These are phyloP conservation scores for Cataglyphis hispanica DNA, from an alignment of 1,140 invertebrate genomes.

Conservation along the genomic window DNA sequence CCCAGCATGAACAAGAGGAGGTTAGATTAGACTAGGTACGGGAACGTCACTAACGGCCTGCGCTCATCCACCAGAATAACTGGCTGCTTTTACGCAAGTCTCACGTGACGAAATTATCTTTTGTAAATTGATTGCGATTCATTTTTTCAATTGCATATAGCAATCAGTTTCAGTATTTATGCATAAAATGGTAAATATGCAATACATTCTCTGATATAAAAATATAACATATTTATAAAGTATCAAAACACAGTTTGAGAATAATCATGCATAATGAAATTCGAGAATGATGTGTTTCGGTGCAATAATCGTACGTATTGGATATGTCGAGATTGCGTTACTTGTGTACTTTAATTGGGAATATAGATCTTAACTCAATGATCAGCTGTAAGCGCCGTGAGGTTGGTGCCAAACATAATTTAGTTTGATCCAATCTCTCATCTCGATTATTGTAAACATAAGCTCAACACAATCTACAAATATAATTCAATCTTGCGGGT, in stretches of 20 bases:
- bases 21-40: slow-evolving; percentile 77
- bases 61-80: slow-evolving; percentile 79
- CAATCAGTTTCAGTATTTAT: background rate
- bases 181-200: background rate
- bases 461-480: slow-evolving; percentile 21
- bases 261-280: slow-evolving; percentile 8
- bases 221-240: background rate
- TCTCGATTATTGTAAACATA: slow-evolving; percentile 32
- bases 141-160: background rate
- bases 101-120: background rate
- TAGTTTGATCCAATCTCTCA: slow-evolving; percentile 19
- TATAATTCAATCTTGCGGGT: background rate
- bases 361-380: slow-evolving; percentile 14
- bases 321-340: slow-evolving; percentile 23
- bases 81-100: slow-evolving; percentile 41
- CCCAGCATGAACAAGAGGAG: slow-evolving; percentile 64
- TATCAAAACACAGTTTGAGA: background rate
- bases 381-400: background rate
- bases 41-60: slow-evolving; percentile 76
- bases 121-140: background rate
- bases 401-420: slow-evolving; percentile 32
- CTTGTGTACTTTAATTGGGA: slow-evolving; percentile 42
- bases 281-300: background rate
- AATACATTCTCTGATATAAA: background rate
- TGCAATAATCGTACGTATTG: background rate